Evolutionary conservation across 2,797 vertebrate species (phyloP), one percentile per base, ranked within the genome.

Genomic region (Gymnodraco acuticeps): DNA sequence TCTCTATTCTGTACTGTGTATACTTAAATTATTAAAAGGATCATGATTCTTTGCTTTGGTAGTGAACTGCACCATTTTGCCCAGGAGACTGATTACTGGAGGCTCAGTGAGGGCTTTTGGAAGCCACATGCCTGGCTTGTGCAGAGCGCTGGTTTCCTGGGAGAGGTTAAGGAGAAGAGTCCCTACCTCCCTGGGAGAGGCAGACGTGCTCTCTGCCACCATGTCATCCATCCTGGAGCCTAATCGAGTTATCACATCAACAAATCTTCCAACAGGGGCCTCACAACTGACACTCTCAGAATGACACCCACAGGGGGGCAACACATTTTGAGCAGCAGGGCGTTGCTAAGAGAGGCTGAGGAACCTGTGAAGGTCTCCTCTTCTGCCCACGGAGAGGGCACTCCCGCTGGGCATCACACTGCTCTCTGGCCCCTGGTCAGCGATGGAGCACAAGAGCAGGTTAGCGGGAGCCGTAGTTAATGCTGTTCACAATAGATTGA

Each of bases 281-380:
- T 77, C 86, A 78, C 64, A 73, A 81, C 85, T 95, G 94, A 94
- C 89, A 95, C 90, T 88, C 87, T 70, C 84, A 95, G 92, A 94
- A 96, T 94, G 94, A 91, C 85, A 87, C 90, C 90, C 94, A 83
- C 83, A 93, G 95, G 87, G 91, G 92, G 94, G 90, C 90, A 93
- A 96, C 96, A 96, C 97, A 98, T 98, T 97, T 97, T 91, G 92
- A 96, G 94, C 97, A 96, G 96, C 96, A 77, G 97, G 97, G 93
- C 3, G 42, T 90, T 94, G 94, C 53, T 77, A 94, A 94, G 96
- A 82, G 45, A 95, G 88, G 94, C 89, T 89, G 90, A 90, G 89
- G 93, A 93, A 95, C 96, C 95, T 95, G 95, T 94, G 91, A 87
- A 91, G 85, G 91, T 88, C 73, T 70, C 64, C 3, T 58, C 83